Base-by-base conservation (phyloP, 2,113 vertebrate species). In the Nibea coibor region DNA sequence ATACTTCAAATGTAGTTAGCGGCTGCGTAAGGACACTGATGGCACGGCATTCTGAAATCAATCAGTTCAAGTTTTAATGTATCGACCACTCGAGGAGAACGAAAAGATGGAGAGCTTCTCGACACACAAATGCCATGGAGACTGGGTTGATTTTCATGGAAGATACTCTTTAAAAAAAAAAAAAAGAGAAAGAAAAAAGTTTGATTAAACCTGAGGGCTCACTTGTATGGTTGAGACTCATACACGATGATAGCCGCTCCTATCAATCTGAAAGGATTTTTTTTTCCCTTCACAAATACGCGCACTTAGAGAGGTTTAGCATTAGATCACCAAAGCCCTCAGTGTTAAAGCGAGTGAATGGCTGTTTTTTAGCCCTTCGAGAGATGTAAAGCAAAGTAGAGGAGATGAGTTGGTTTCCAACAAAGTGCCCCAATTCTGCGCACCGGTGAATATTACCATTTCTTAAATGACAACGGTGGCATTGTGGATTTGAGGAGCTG, bases 11-110 rank as follows among this genome's bases (percentile, higher is more conserved):
- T 91, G 91, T 92, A 87, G 93, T 92, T 92, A 93, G 89, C 87
- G 57, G 89, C 90, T 51, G 78, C 63, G 86, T 86, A 78, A 94
- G 94, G 90, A 94, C 92, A 91, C 93, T 88, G 93, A 91, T 90
- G 93, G 88, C 88, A 85, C 86, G 80, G 90, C 90, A 88, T 95
- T 91, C 94, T 93, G 87, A 89, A 94, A 95, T 95, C 94, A 94
- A 94, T 95, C 95, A 92, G 94, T 95, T 95, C 94, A 95, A 94
- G 95, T 95, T 95, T 95, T 94, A 94, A 95, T 94, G 94, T 93
- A 94, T 95, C 91, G 90, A 91, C 92, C 92, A 93, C 94, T 96
- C 85, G 63, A 95, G 89, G 71, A 67, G 88, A 88, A 88, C 81
- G 77, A 82, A 77, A 79, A 89, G 92, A 92, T 86, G 82, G 91